These are phyloP conservation scores for Thereva nobilitata DNA, from an alignment of 2,888 invertebrate species.

Conservation along the genomic window DNA sequence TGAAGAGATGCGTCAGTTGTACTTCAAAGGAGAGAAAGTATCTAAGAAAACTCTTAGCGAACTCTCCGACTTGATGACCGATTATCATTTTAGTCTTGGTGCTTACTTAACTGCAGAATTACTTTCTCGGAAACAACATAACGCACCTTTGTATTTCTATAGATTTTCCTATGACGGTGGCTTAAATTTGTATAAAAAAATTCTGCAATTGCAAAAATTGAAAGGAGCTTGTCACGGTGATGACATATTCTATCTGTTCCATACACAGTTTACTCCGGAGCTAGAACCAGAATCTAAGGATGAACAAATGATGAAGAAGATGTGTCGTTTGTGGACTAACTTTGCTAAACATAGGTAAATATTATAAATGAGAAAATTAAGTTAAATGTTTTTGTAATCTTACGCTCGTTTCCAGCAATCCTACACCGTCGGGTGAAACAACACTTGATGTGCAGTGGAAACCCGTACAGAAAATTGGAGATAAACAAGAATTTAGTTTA, in stretches of 20 bases:
- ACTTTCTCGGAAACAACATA: conserved; percentile 47
- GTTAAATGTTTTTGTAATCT: conserved; percentile 10
- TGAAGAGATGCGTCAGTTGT: conserved; percentile 53
- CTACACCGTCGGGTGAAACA: conserved; percentile 32
- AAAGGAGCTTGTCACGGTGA: conserved; percentile 66
- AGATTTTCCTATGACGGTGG: conserved; percentile 64
- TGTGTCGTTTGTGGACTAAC: conserved; percentile 66
- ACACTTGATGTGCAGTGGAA: conserved; percentile 47
- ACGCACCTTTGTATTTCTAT: conserved; percentile 62
- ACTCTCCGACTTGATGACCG: conserved; percentile 60
- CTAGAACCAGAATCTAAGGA: conserved; percentile 45
- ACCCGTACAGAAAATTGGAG: conserved; percentile 44
- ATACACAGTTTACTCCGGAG: conserved; percentile 45
- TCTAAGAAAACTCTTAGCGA: conserved; percentile 56
- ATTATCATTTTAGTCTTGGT: conserved; percentile 55
- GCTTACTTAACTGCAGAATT: conserved; percentile 49
- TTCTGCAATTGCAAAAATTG: conserved; percentile 55
- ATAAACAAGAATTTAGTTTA: conserved; percentile 44
- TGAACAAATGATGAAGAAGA: conserved; percentile 55
- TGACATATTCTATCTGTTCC: conserved; percentile 65
- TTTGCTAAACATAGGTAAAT: conserved; percentile 64
- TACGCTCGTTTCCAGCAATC: conserved; percentile 38
- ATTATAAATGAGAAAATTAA: neutral
- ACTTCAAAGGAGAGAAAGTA: conserved; percentile 57
- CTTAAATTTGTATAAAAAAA: conserved; percentile 61